Percentiles rank a stretch among this genome's conserved stretches.
Evolutionary conservation across 1,140 invertebrate genomes (phyloP).

Genomic region (Drosophila asahinai): DNA sequence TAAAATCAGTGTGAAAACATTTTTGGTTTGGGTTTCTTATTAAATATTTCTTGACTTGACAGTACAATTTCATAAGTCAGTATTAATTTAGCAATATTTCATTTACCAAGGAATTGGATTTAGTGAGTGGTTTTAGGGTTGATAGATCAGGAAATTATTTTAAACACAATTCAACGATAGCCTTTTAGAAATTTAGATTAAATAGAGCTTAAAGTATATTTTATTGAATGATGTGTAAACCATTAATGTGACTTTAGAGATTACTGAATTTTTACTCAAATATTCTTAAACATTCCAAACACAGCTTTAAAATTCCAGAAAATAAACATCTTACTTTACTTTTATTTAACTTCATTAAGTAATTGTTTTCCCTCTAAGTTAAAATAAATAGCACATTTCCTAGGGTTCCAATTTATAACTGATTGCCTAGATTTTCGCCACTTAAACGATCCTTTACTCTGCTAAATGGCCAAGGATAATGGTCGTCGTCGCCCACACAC

Average conservation of each 20-base stretch:
- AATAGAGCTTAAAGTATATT: too few species aligned
- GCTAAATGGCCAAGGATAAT: slow-evolving; percentile 32
- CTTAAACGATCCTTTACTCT: slow-evolving; percentile 13
- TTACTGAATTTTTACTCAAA: too few species aligned
- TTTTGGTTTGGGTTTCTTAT: neutral
- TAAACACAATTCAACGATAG: too few species aligned
- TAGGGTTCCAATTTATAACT: neutral
- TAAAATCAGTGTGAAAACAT: neutral
- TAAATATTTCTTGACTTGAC: neutral
- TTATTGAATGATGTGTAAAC: too few species aligned
- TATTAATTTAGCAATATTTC: too few species aligned
- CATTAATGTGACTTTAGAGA: too few species aligned
- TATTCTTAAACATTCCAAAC: too few species aligned
- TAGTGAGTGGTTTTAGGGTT: too few species aligned
- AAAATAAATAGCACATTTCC: slow-evolving; percentile 10
- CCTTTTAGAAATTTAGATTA: too few species aligned
- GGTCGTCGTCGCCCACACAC: slow-evolving; percentile 15
- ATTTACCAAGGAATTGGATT: too few species aligned
- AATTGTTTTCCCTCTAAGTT: slow-evolving; percentile 1
- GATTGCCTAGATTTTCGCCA: slow-evolving; percentile 14
- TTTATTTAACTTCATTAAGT: neutral
- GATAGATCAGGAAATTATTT: too few species aligned
- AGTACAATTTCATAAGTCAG: neutral
- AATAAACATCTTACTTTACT: neutral
- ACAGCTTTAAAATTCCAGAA: neutral